Evolutionary conservation across 1,140 invertebrate species (phyloP), one percentile per base, ranked within the genome.

Genomic region (Eciton burchellii): DNA sequence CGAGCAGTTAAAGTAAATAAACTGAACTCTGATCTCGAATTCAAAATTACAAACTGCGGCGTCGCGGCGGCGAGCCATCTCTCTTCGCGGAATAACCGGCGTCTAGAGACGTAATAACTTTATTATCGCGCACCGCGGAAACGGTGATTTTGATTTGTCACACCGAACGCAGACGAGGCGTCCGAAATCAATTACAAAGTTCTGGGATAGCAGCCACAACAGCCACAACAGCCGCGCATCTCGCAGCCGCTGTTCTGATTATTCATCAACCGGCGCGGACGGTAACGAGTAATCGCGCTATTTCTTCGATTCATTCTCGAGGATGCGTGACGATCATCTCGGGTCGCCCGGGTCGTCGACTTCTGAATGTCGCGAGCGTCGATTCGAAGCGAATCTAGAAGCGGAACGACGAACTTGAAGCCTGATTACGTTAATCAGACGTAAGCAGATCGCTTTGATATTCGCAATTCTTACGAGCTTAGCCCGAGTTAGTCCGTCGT

Each of bases 121-220:
- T 63, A 84, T 88, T 88, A 88, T 88, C 85, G 77, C 63, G 83
- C 73, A 49, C 62, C 81, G 84, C 60, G 79, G 87, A 77, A 86
- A 84, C 82, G 70, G 71, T 88, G 87, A 88, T 89, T 89, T 88
- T 86, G 86, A 88, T 89, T 89, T 79, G 84, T 89, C 82, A 88
- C 74, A 21, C 66, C 65, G 56, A 86, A 68, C 86, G 68, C 68
- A 84, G 83, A 68, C 74, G 74, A 72, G 63, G 57, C 71, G 83
- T 74, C 82, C 81, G 71, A 88, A 88, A 86, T 88, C 87, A 88
- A 88, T 87, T 88, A 88, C 35, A 45, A 88, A 88, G 77, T 88
- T 88, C 43, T 54, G 49, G 68, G 54, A 88, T 84, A 21, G 77
- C 62, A 79, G 84, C 86, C 84, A 63, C 81, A 72, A 62, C 77